A percentile compares a stretch with the other conserved stretches of the same genome.
Conservation (phyloP, 2,113 vertebrate genomes). For the Aspidoscelis tigris region DNA sequence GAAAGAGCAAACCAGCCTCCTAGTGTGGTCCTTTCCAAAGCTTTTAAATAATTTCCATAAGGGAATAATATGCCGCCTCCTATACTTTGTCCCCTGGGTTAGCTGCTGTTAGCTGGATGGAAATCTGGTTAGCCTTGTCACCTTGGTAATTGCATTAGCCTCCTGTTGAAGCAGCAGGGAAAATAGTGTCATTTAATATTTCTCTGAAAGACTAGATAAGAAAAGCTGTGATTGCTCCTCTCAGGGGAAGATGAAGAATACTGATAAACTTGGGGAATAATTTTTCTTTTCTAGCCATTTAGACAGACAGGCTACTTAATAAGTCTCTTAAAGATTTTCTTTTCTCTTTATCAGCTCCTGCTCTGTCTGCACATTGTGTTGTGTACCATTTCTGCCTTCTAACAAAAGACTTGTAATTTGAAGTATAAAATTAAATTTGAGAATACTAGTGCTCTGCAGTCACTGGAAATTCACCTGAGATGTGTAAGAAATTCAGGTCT, state of each 20-base stretch:
- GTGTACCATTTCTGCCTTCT: background rate
- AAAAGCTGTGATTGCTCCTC: conserved; percentile 23
- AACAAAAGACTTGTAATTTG: conserved; percentile 7
- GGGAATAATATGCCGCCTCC: background rate
- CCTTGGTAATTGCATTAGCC: conserved; percentile 35
- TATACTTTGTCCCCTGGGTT: too few species aligned
- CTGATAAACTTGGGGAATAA: conserved; percentile 14
- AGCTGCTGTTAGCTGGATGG: background rate
- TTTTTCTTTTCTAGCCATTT: conserved; percentile 7
- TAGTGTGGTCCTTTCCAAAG: background rate
- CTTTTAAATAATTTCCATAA: background rate
- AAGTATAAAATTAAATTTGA: background rate
- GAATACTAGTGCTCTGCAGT: background rate
- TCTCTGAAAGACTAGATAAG: conserved; percentile 20
- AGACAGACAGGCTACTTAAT: background rate
- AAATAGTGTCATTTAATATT: conserved; percentile 42
- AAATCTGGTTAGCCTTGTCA: conserved; percentile 27
- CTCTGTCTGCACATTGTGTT: background rate
- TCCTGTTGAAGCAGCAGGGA: background rate
- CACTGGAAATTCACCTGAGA: background rate
- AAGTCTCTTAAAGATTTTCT: conserved; percentile 11
- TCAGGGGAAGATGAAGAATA: conserved; percentile 24
- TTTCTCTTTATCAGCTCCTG: background rate
- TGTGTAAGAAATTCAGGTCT: background rate
- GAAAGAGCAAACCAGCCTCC: background rate